Conservation (phyloP, 2,113 vertebrate species). For the Protobothrops flavoviridis region DNA sequence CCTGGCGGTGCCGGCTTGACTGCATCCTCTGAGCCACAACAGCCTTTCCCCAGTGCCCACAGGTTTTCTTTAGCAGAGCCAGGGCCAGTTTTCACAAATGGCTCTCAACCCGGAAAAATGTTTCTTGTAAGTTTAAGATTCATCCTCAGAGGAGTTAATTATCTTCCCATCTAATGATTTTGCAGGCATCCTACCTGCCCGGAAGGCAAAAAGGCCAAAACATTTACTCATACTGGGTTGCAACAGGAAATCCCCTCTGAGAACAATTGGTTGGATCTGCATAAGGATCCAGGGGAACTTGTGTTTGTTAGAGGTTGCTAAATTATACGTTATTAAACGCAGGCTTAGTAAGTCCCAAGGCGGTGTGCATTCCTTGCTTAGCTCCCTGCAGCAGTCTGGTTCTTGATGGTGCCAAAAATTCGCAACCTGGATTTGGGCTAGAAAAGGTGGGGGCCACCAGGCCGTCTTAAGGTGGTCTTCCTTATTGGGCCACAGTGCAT, state of each 20-base stretch:
- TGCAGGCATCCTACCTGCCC: neutral
- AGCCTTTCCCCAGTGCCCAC: too few relatives aligned
- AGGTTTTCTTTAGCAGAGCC: too few relatives aligned
- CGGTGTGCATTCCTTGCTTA: neutral
- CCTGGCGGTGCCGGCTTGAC: neutral
- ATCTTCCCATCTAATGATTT: neutral
- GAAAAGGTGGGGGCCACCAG: neutral
- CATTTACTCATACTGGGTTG: neutral
- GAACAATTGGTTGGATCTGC: neutral
- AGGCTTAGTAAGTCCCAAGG: neutral
- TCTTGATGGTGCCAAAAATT: neutral
- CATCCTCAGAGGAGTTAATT: neutral
- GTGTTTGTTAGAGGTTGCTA: neutral
- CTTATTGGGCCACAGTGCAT: neutral
- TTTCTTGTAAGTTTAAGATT: neutral
- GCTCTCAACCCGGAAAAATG: neutral
- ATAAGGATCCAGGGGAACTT: neutral
- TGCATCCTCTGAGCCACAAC: neutral
- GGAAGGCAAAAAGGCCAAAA: neutral
- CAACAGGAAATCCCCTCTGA: neutral
- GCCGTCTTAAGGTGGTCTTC: neutral
- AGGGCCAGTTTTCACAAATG: neutral
- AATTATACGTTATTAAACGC: neutral
- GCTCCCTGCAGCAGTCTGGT: neutral
- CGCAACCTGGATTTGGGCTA: neutral